Evolutionary conservation across 23 tunicate species (phyloP).

Genomic region (Trididemnum nubilum): DNA sequence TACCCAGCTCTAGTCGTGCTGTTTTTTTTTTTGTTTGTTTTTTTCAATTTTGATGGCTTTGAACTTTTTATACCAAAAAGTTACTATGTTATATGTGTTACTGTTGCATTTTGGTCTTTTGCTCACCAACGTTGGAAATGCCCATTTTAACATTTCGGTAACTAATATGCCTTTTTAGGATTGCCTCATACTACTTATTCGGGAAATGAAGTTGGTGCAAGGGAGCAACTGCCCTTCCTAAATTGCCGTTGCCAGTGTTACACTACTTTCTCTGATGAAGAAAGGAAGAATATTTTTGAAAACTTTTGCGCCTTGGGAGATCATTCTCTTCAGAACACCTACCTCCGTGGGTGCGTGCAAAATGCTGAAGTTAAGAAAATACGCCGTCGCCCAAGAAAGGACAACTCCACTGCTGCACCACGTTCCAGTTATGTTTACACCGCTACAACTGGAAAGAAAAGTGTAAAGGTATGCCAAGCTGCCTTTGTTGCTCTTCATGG

Average conservation of each 20-base stretch:
- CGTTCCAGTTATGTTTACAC: background rate
- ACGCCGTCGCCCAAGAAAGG: background rate
- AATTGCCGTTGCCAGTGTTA: background rate
- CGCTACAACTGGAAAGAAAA: background rate
- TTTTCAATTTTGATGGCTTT: too few relatives aligned
- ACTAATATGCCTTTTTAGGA: background rate
- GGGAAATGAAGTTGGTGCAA: background rate
- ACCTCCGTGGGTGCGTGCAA: background rate
- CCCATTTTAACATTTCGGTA: too few relatives aligned
- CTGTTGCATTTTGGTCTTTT: too few relatives aligned
- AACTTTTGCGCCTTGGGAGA: background rate
- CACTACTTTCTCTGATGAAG: background rate
- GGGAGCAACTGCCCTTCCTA: background rate
- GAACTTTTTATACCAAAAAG: background rate
- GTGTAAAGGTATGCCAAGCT: background rate
- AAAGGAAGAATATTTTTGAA: background rate
- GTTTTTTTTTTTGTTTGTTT: too few relatives aligned
- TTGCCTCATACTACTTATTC: background rate
- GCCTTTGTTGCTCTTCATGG: constrained; percentile 1
- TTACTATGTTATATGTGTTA: background rate
- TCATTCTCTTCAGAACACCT: background rate
- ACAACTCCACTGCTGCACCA: background rate
- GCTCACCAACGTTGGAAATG: background rate
- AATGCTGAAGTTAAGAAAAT: background rate
- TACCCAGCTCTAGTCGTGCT: too few relatives aligned